A percentile compares a stretch with the other conserved stretches of the same genome.
Conservation (phyloP, 2,113 vertebrate genomes). For the Merops nubicus region DNA sequence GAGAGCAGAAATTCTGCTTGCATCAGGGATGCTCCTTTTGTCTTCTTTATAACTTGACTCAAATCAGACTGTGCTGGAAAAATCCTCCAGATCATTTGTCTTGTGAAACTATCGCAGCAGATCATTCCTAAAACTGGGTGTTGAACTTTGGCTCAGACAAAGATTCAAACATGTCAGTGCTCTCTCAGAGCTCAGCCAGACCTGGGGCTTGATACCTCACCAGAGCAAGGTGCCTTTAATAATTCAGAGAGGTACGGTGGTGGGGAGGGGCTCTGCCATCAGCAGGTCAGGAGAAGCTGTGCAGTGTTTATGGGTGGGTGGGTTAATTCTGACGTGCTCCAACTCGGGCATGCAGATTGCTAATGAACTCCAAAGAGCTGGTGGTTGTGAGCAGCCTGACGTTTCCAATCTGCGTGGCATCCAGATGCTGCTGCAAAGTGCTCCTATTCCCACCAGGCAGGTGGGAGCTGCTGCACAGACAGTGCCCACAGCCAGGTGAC, state of each 20-base stretch:
- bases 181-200: neutral
- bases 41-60: neutral
- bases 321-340: neutral
- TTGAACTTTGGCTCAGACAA: neutral
- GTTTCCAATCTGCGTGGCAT: accelerated
- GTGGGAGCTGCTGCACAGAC: neutral
- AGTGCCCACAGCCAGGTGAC: neutral
- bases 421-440: neutral
- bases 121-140: neutral
- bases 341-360: neutral
- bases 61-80: neutral
- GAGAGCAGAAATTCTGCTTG: neutral
- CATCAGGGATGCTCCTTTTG: neutral
- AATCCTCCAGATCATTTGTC: neutral
- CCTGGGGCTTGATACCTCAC: neutral
- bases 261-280: neutral
- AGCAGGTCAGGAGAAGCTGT: accelerated
- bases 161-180: neutral
- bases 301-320: neutral
- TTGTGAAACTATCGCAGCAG: neutral
- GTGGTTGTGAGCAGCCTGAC: neutral
- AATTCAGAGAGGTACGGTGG: neutral
- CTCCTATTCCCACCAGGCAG: neutral
- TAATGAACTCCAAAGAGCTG: neutral
- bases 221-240: neutral